Conservation (phyloP, 2,888 invertebrate species). For the Polietes domitor region DNA sequence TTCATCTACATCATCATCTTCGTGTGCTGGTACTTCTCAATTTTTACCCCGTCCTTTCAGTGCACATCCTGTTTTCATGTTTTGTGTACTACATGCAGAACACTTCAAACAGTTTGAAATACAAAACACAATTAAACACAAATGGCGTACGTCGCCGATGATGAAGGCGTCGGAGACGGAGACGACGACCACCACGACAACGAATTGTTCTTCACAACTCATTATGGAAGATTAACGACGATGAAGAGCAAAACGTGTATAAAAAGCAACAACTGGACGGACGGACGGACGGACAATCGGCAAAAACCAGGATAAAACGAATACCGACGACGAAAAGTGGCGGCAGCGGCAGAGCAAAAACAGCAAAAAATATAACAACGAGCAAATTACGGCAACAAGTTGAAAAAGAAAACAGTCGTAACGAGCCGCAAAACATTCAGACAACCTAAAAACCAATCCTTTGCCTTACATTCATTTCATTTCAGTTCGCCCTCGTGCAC, state of each 20-base stretch:
- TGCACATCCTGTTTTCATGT: neutral
- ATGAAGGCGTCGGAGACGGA: neutral
- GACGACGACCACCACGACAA: neutral
- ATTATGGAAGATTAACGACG: slow-evolving; percentile 77
- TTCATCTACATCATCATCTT: too few species aligned
- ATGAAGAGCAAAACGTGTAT: slow-evolving; percentile 57
- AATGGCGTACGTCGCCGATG: slow-evolving; percentile 68
- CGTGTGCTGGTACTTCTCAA: too few species aligned
- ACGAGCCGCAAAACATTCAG: slow-evolving; percentile 18
- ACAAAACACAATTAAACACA: slow-evolving; percentile 78
- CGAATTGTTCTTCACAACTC: slow-evolving; percentile 75
- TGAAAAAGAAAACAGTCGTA: slow-evolving; percentile 25
- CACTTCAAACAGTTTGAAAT: slow-evolving; percentile 62
- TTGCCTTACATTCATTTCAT: slow-evolving; percentile 1
- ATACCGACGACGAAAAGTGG: neutral
- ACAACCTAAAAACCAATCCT: neutral
- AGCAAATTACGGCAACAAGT: slow-evolving; percentile 69
- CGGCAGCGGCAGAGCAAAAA: neutral
- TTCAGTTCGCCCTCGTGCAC: neutral
- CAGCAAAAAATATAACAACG: neutral
- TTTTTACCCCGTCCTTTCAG: neutral
- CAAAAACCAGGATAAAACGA: slow-evolving; percentile 19
- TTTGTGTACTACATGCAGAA: neutral
- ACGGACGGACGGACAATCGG: slow-evolving; percentile 28
- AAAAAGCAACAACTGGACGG: slow-evolving; percentile 16